Base-by-base conservation (phyloP, 2,113 vertebrate genomes). In the Ceyx melanurus region DNA sequence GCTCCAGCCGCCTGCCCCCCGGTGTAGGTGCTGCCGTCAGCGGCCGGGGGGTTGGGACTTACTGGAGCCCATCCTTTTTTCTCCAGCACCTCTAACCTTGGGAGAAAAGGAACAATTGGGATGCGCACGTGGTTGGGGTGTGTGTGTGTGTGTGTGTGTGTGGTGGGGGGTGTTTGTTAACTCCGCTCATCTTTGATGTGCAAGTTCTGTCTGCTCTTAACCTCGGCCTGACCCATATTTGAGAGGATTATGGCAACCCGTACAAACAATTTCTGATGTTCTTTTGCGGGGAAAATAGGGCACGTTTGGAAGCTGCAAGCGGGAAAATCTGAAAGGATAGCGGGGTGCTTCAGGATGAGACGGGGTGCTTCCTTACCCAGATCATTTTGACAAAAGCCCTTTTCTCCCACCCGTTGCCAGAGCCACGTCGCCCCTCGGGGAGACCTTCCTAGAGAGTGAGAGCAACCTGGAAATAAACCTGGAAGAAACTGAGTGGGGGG, bases 241-340 rank as follows among this genome's bases (percentile, higher is more conserved):
- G 88, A 97, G 79, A 82, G 93, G 92, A 97, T 95, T 96, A 95
- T 72, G 23, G 13, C 86, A 79, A 91, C 96, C 95, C 88, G 22
- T 84, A 90, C 82, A 97, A 97, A 96, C 96, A 96, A 95, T 93
- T 96, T 96, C 89, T 94, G 58, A 77, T 96, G 97, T 86, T 87
- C 96, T 95, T 94, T 94, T 65, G 50, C 37, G 23, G 68, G 65
- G 94, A 86, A 92, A 95, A 92, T 88, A 95, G 94, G 91, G 79
- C 94, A 76, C 1, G 19, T 88, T 96, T 95, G 8, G 73, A 88
- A 77, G 66, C 81, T 84, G 91, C 9, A 2, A 40, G 42, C 4
- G 9, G 37, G 0, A 58, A 78, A 72, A 87, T 72, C 19, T 9
- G 40, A 48, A 82, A 9, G 13, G 51, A 40, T 80, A 21, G 48